Evolutionary conservation across 2,113 vertebrate genomes (phyloP).

Genomic region (Rhinolophus sinicus): DNA sequence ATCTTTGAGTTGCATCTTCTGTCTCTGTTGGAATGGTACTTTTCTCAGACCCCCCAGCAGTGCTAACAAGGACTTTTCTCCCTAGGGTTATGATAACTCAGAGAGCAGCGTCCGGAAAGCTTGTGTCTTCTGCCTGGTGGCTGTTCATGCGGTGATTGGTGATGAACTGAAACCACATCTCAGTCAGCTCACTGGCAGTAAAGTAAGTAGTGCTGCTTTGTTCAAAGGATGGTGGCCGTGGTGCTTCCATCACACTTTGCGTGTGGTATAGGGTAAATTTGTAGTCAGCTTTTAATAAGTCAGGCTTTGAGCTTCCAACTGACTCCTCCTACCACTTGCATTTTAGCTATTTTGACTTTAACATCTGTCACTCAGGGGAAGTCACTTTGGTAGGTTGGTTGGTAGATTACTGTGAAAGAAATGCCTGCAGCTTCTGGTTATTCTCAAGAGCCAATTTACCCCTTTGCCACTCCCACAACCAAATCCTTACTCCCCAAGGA

Average conservation of each 20-base stretch:
- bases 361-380: neutral
- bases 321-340: accelerated
- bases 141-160: constrained; percentile 95
- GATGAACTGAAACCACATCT: constrained; percentile 98
- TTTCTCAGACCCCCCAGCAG: neutral
- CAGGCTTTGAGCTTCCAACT: neutral
- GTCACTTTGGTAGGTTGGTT: neutral
- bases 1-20: neutral
- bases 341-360: neutral
- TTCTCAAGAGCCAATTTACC: neutral
- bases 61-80: constrained; percentile 52
- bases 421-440: neutral
- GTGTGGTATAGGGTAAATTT: neutral
- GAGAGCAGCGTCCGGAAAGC: constrained; percentile 99
- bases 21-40: neutral
- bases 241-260: neutral
- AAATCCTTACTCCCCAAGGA: neutral
- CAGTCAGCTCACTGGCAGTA: constrained; percentile 96
- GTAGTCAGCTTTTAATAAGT: neutral
- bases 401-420: neutral
- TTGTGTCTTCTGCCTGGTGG: constrained; percentile 97
- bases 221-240: neutral
- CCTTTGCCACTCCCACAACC: neutral
- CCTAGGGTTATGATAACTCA: constrained; percentile 96
- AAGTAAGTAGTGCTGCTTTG: constrained; percentile 87